Percentiles rank a stretch among this genome's conserved stretches.
Evolutionary conservation across 2,113 vertebrate species (phyloP).

Genomic region (Xenopus borealis): DNA sequence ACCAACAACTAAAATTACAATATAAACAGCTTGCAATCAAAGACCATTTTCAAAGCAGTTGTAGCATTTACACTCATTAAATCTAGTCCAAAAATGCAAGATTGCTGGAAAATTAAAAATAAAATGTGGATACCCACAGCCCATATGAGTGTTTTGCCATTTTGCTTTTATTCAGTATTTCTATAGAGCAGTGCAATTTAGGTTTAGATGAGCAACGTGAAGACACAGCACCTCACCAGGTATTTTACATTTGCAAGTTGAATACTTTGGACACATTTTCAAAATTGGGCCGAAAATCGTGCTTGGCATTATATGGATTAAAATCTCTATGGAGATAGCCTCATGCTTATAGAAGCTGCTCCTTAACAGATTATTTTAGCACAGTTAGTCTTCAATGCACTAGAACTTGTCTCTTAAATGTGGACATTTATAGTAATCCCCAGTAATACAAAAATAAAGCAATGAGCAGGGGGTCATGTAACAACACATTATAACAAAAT

Average conservation of each 20-base stretch:
- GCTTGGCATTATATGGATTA: neutral
- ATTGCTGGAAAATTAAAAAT: slow-evolving; percentile 29
- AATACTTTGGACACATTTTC: neutral
- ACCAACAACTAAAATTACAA: slow-evolving; percentile 49
- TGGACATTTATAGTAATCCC: too few relatives aligned
- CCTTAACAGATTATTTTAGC: too few relatives aligned
- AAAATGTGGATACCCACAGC: neutral
- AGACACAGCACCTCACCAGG: slow-evolving; percentile 2
- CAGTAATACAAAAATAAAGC: too few relatives aligned
- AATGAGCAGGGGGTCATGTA: too few relatives aligned
- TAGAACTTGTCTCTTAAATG: too few relatives aligned
- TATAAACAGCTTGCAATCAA: slow-evolving; percentile 65
- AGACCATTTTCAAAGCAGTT: slow-evolving; percentile 52
- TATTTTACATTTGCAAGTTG: slow-evolving; percentile 4
- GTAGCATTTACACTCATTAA: slow-evolving; percentile 22
- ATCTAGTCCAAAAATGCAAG: slow-evolving; percentile 12
- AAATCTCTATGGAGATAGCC: neutral
- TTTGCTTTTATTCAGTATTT: neutral
- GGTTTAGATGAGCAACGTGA: neutral
- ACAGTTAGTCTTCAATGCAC: too few relatives aligned
- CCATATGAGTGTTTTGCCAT: neutral
- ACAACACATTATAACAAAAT: too few relatives aligned
- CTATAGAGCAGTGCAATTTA: neutral
- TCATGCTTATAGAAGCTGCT: too few relatives aligned
- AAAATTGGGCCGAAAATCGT: neutral